phyloP scores from a whole-genome alignment of 2,797 vertebrate species.

The Pithecia hirsuta region DNA sequence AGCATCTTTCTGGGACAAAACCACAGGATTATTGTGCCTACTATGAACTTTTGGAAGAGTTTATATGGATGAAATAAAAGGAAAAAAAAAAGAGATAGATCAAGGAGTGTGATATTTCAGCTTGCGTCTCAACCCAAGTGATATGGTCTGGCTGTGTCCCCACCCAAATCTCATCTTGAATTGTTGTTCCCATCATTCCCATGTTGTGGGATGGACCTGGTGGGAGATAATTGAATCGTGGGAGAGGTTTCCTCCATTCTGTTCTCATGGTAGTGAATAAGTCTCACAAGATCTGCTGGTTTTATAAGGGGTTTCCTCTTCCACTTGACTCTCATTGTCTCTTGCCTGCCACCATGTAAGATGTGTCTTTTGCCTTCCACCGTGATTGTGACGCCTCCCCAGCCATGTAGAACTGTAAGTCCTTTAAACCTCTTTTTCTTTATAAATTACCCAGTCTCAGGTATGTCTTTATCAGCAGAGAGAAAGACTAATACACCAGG shows the following conservation, averaged over 20 bases:
- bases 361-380: background rate
- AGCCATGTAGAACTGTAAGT: background rate
- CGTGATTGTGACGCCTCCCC: background rate
- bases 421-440: background rate
- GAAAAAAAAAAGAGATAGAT: background rate
- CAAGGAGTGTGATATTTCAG: background rate
- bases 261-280: background rate
- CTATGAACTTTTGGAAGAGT: background rate
- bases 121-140: background rate
- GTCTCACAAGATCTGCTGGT: background rate
- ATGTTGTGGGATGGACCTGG: background rate
- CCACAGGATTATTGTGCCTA: background rate
- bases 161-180: background rate
- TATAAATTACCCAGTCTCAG: background rate
- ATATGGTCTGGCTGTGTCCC: background rate
- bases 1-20: background rate
- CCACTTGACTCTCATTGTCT: background rate
- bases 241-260: background rate
- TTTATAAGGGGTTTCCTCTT: background rate
- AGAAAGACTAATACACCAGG: background rate
- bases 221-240: background rate
- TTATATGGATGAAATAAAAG: background rate
- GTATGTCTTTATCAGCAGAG: background rate
- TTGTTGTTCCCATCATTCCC: background rate
- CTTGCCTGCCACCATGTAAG: background rate